Evolutionary conservation across 2,113 vertebrate species (phyloP).

Genomic region (Peromyscus maniculatus): DNA sequence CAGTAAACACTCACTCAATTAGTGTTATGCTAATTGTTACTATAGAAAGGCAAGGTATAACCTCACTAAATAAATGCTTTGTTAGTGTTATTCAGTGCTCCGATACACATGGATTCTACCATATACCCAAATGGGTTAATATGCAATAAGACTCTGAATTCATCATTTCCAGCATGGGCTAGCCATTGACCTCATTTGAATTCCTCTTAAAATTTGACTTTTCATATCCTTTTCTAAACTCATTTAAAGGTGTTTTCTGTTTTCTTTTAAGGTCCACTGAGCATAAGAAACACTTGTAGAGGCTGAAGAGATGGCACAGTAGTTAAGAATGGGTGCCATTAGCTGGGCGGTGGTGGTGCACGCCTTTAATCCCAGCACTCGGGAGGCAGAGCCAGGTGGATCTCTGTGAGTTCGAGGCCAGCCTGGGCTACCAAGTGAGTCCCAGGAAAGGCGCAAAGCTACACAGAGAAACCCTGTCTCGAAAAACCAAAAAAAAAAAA

Average conservation of each 20-base stretch:
- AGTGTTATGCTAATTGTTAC: neutral
- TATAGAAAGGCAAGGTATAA: neutral
- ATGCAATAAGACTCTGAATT: neutral
- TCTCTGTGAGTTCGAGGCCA: no score
- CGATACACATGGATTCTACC: neutral
- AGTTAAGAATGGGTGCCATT: neutral
- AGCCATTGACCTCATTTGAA: neutral
- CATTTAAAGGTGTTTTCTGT: constrained; percentile 1
- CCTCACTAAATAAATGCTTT: constrained; percentile 27
- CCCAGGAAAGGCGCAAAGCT: no score
- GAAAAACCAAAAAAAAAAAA: no score
- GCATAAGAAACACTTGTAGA: constrained; percentile 24
- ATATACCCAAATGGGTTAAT: neutral
- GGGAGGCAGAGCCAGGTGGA: no score
- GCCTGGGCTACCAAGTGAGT: no score
- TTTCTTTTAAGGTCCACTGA: neutral
- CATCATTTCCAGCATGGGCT: neutral
- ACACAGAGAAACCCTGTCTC: no score
- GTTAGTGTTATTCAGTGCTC: neutral
- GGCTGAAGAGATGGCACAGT: neutral
- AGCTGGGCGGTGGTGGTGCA: no score
- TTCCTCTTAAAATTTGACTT: neutral
- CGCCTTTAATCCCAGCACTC: no score
- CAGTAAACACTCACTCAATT: neutral
- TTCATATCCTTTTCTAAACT: constrained; percentile 31